A percentile compares a stretch with the other conserved stretches of the same genome.
phyloP scores from a whole-genome alignment of 2,113 vertebrate genomes.

The Atrichornis clamosus region DNA sequence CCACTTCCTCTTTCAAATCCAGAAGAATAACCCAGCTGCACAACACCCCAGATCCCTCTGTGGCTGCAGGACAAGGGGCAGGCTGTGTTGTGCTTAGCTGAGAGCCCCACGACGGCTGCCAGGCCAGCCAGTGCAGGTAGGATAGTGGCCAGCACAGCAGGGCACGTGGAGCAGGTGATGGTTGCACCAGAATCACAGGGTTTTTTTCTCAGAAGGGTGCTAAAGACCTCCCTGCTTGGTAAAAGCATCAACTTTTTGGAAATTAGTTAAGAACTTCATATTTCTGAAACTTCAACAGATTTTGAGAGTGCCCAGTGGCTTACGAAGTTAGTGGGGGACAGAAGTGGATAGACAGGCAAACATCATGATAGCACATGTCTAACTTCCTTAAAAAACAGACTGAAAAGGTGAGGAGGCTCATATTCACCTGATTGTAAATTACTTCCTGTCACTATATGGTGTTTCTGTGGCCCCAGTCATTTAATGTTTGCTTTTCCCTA shows the following conservation, averaged over 20 bases:
- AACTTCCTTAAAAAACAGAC: neutral
- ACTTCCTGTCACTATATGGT: neutral
- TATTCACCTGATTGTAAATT: neutral
- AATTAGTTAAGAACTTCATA: neutral
- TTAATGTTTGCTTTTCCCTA: neutral
- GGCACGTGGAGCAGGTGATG: fast-evolving
- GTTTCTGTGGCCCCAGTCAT: conserved; percentile 7
- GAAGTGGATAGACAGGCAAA: neutral
- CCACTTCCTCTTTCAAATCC: neutral
- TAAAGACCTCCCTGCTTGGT: neutral
- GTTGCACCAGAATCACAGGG: neutral
- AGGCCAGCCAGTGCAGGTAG: neutral
- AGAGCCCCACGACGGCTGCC: fast-evolving
- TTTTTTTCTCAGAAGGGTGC: neutral
- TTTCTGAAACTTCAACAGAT: neutral
- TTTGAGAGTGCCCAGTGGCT: neutral
- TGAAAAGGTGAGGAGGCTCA: neutral
- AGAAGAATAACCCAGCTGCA: neutral
- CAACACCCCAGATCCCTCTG: neutral
- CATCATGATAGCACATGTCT: neutral
- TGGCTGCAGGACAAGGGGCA: neutral
- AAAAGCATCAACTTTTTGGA: neutral
- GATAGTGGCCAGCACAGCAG: neutral
- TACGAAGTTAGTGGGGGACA: neutral
- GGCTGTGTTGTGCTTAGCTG: neutral